phyloP scores from a whole-genome alignment of 2,113 vertebrate genomes.

The Oenanthe melanoleuca region DNA sequence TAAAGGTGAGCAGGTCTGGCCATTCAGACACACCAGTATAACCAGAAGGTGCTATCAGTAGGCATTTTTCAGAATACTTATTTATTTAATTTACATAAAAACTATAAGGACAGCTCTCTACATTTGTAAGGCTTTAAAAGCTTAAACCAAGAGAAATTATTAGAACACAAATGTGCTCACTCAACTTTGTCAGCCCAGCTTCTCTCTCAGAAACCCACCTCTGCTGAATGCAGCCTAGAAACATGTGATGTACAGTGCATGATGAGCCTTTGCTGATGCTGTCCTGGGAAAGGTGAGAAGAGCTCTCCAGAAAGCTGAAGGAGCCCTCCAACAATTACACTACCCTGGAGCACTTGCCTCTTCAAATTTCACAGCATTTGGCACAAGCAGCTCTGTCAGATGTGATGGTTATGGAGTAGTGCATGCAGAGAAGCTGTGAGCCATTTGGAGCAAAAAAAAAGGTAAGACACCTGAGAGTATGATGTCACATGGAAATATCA shows the following conservation, averaged over 20 bases:
- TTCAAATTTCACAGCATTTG: not conserved
- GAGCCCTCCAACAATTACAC: not conserved
- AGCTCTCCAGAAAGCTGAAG: not conserved
- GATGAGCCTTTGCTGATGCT: not conserved
- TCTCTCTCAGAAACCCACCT: not conserved
- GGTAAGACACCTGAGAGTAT: not conserved
- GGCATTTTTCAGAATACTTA: not conserved
- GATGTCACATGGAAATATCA: not conserved
- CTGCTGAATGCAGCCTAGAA: not conserved
- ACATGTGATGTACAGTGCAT: fast-evolving
- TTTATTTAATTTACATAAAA: not conserved
- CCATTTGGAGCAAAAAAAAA: not conserved
- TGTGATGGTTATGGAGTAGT: not conserved
- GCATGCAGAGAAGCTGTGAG: not conserved
- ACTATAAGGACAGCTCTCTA: not conserved
- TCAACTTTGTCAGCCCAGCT: not conserved
- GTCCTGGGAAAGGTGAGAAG: not conserved
- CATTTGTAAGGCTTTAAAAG: not conserved
- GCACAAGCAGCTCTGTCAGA: not conserved
- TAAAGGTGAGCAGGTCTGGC: not conserved
- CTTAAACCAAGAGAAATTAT: not conserved
- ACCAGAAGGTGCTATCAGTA: not conserved
- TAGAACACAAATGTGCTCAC: not conserved
- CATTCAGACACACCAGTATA: not conserved
- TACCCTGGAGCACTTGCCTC: not conserved